A percentile compares a stretch with the other conserved stretches of the same genome.
These are phyloP conservation scores for Sebastes kiyomatsui DNA, from an alignment of 2,797 vertebrate genomes.

Conservation along the genomic window DNA sequence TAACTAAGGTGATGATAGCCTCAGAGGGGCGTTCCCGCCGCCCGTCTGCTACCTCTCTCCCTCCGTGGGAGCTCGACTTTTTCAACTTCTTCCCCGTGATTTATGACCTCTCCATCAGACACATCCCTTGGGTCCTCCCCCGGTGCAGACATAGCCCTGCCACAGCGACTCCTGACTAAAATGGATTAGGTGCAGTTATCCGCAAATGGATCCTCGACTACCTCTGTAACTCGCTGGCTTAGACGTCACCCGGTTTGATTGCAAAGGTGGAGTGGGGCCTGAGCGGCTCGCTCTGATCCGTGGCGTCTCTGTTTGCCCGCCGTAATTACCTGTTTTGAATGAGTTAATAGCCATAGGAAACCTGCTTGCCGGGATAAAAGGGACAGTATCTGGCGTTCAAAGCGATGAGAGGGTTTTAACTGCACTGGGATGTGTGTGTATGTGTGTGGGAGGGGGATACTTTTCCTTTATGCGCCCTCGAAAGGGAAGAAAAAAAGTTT, in stretches of 20 bases:
- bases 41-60: conserved; percentile 52
- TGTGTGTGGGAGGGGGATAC: conserved; percentile 81
- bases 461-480: conserved; percentile 84
- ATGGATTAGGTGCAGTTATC: conserved; percentile 82
- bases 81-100: conserved; percentile 75
- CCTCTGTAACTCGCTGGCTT: conserved; percentile 39
- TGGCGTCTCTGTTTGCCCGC: conserved; percentile 57
- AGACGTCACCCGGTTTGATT: conserved; percentile 60
- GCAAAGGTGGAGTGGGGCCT: conserved; percentile 72
- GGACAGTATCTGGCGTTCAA: conserved; percentile 74
- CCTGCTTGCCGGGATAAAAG: conserved; percentile 75
- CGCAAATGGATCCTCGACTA: conserved; percentile 76
- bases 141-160: conserved; percentile 41
- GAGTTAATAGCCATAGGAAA: conserved; percentile 78
- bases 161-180: conserved; percentile 73
- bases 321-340: conserved; percentile 82
- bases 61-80: conserved; percentile 69
- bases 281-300: conserved; percentile 60
- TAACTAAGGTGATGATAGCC: conserved; percentile 76
- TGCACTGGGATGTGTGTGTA: conserved; percentile 54
- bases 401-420: conserved; percentile 74
- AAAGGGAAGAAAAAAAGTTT: conserved; percentile 77
- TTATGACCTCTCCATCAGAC: conserved; percentile 77
- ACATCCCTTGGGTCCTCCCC: conserved; percentile 63
- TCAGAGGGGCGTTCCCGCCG: conserved; percentile 36